Conservation (phyloP, 2,888 invertebrate species). For the Malacosoma neustria region DNA sequence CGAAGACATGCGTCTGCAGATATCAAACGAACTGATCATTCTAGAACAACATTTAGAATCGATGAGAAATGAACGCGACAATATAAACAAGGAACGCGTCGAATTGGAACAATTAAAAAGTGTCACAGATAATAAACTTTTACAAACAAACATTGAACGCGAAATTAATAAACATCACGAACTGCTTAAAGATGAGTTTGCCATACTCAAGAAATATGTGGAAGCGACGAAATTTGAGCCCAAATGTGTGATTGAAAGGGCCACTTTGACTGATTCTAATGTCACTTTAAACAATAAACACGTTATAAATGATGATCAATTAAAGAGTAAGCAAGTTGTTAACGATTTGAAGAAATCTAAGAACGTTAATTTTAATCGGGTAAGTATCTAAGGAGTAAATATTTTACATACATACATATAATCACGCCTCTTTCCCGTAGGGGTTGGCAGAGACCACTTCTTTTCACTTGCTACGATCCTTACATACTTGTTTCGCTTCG, state of each 20-base stretch:
- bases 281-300: conserved; percentile 37
- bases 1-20: conserved; percentile 50
- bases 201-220: conserved; percentile 34
- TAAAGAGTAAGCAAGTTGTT: conserved; percentile 34
- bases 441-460: too few species aligned
- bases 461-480: too few species aligned
- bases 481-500: too few species aligned
- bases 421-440: too few species aligned
- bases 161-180: conserved; percentile 31
- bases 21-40: conserved; percentile 40
- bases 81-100: conserved; percentile 33
- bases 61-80: conserved; percentile 45
- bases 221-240: conserved; percentile 25
- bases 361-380: conserved; percentile 54
- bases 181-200: conserved; percentile 37
- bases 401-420: too few species aligned
- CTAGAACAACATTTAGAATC: conserved; percentile 37
- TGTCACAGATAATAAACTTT: conserved; percentile 3
- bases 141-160: conserved; percentile 15
- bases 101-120: conserved; percentile 19
- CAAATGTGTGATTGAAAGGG: conserved; percentile 35
- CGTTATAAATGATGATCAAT: conserved; percentile 21
- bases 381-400: conserved; percentile 19
- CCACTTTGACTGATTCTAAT: conserved; percentile 31
- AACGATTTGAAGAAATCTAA: conserved; percentile 58